Conservation (phyloP, 35 echinoderm and acorn worm species). For the Heliocidaris erythrogramma region DNA sequence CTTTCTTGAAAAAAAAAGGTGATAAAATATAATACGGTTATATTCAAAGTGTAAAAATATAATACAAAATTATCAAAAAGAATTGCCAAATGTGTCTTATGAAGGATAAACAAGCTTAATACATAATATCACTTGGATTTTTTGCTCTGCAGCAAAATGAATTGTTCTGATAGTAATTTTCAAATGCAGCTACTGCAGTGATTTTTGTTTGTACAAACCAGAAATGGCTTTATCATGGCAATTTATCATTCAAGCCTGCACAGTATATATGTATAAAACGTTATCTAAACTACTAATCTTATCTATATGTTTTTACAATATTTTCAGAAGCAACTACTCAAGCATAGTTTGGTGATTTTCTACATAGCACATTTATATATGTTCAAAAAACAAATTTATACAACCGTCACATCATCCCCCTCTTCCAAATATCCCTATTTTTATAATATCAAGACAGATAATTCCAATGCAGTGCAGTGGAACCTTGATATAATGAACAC, state of each 20-base stretch:
- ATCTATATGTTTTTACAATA: slow-evolving; percentile 22
- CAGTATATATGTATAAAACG: slow-evolving; percentile 18
- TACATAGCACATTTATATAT: slow-evolving; percentile 13
- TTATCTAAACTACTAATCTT: neutral
- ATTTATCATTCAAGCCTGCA: neutral
- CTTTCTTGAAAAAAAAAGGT: neutral
- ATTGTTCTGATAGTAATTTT: neutral
- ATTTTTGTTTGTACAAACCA: neutral
- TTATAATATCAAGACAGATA: neutral
- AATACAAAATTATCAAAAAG: neutral
- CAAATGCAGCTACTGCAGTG: neutral
- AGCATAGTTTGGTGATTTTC: neutral
- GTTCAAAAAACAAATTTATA: slow-evolving; percentile 23
- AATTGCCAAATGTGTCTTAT: neutral
- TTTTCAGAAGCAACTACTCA: neutral
- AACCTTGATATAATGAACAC: too few relatives aligned
- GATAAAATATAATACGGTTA: slow-evolving; percentile 19
- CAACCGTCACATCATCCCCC: neutral
- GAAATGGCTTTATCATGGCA: neutral
- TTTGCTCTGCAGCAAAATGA: neutral
- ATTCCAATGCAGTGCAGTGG: neutral
- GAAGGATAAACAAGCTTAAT: neutral
- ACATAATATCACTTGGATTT: neutral
- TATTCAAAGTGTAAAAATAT: neutral
- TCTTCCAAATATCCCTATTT: neutral